Evolutionary conservation across 2,797 vertebrate genomes (phyloP), one percentile per base, ranked within the genome.

Genomic region (Gallinago solitaria): DNA sequence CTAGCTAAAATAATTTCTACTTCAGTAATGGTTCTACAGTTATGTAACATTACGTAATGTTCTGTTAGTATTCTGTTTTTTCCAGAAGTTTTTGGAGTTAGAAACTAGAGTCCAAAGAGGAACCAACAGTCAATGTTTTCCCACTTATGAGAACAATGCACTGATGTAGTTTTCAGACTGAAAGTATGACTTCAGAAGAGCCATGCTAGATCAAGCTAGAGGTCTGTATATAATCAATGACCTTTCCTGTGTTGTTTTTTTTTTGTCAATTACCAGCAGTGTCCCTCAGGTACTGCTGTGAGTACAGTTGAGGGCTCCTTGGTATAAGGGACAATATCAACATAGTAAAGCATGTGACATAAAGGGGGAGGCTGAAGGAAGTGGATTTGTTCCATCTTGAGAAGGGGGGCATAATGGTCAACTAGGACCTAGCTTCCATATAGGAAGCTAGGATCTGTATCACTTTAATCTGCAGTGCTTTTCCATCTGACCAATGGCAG

Each of bases 41-140:
- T 90, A n/a, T 27, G 25, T 74, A 63, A 82, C 0, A 0, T 84
- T 70, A 45, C 13, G 14, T 78, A 64, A 83, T 43, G 14, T 94
- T 93, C n/a, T 93, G 33, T 18, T 19, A 61, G 32, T 68, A 27
- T 39, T 88, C 43, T 81, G 16, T 75, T 94, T 86, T 83, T 81
- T 68, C 77, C 14, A 21, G 51, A 77, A 74, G 56, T 74, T 86
- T 92, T 39, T 78, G 25, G 35, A 68, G 28, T 68, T 90, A 20
- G 1, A 0, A 69, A 9, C 51, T 83, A 70, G 37, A 88, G 5
- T 33, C 61, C 25, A 80, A 56, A 74, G 64, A 78, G 63, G 35
- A 85, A 32, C 28, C 11, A 37, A 18, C 13, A 39, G 30, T 9
- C 56, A 25, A 21, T 57, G 13, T 56, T 73, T 84, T 82, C 27